Percentiles rank a stretch among this genome's conserved stretches.
These are phyloP conservation scores for Channa striata DNA, from an alignment of 2,797 vertebrate genomes.

Conservation along the genomic window DNA sequence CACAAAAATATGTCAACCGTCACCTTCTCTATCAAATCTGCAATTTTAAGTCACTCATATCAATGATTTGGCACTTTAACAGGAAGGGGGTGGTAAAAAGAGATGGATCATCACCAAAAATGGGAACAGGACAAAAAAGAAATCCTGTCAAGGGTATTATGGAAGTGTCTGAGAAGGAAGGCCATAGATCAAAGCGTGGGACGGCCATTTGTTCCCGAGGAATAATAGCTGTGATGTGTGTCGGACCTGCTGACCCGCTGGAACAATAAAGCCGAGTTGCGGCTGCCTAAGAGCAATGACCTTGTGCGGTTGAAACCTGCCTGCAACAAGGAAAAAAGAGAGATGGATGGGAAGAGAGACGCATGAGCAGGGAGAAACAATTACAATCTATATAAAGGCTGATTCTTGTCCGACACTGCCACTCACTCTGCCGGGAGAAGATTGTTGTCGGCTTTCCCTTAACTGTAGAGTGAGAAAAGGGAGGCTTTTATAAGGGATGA, in stretches of 20 bases:
- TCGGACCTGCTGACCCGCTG: conserved; percentile 83
- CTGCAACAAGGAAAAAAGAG: conserved; percentile 67
- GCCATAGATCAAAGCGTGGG: conserved; percentile 86
- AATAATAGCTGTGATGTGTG: conserved; percentile 88
- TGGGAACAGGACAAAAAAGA: conserved; percentile 76
- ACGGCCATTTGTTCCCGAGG: conserved; percentile 86
- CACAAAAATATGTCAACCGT: conserved; percentile 61
- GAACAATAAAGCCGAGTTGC: conserved; percentile 83
- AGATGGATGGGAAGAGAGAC: conserved; percentile 80
- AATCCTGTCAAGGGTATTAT: conserved; percentile 86
- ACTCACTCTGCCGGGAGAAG: conserved; percentile 76
- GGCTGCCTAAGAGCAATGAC: conserved; percentile 85
- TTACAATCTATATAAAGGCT: conserved; percentile 86
- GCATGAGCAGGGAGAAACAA: conserved; percentile 82
- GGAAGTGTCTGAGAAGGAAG: conserved; percentile 83
- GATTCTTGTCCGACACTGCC: conserved; percentile 78
- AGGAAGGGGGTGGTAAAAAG: conserved; percentile 67
- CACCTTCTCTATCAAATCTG: conserved; percentile 67
- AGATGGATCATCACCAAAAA: conserved; percentile 81
- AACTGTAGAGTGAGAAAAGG: conserved; percentile 58
- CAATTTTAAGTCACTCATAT: conserved; percentile 77
- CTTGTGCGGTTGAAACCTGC: conserved; percentile 80
- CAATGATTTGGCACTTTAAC: conserved; percentile 71
- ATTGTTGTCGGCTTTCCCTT: conserved; percentile 76
- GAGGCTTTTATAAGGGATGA: conserved; percentile 68